Conservation (phyloP, 2,888 invertebrate species). For the Parapristionchus giblindavisi region DNA sequence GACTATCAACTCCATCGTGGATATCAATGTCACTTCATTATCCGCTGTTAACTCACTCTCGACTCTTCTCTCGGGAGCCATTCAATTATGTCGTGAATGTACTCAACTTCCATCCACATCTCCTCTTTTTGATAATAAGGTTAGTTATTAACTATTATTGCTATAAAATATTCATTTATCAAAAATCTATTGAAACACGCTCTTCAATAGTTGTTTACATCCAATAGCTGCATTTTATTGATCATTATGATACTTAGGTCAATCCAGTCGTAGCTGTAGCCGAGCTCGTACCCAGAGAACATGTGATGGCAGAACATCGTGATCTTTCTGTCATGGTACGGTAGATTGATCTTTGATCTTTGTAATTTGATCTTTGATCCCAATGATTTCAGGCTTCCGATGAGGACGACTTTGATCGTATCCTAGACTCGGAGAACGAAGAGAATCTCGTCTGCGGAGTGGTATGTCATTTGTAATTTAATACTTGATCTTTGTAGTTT, state of each 20-base stretch:
- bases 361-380: conserved; percentile 1
- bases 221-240: background rate
- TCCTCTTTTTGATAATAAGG: background rate
- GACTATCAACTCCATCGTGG: conserved; percentile 25
- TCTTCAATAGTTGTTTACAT: background rate
- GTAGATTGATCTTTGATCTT: conserved; percentile 1
- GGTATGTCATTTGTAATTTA: background rate
- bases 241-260: too few species aligned
- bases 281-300: conserved; percentile 8
- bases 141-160: background rate
- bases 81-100: too few species aligned
- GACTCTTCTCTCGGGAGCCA: conserved; percentile 9
- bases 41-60: background rate
- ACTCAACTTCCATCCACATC: too few species aligned
- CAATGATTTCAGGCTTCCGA: conserved; percentile 7
- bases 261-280: too few species aligned
- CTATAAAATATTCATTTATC: too few species aligned
- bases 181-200: background rate
- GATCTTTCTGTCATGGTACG: conserved; percentile 21
- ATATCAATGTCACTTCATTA: conserved; percentile 2
- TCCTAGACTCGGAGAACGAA: conserved; percentile 29
- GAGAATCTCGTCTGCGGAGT: conserved; percentile 26
- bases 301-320: conserved; percentile 19
- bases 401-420: conserved; percentile 35
- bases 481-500: too few species aligned